Conservation (phyloP, 2,113 vertebrate species). For the Ciconia boyciana region DNA sequence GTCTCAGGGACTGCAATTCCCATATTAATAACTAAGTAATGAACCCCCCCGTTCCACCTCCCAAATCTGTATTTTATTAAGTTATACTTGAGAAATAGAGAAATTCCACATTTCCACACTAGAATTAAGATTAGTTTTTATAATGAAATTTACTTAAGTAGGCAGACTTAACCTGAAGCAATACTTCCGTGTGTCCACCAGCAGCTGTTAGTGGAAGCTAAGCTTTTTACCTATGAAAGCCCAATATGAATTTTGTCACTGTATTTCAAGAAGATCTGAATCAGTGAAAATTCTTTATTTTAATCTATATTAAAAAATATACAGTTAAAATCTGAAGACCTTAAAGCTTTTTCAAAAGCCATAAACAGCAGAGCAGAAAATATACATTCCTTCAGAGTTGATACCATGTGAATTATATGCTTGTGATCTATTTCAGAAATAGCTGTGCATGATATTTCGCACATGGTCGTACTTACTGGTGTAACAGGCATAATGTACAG, state of each 20-base stretch:
- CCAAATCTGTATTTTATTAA: not conserved
- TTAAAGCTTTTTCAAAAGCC: not conserved
- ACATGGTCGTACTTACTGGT: not conserved
- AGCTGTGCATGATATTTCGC: not conserved
- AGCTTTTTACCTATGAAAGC: not conserved
- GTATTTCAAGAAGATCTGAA: not conserved
- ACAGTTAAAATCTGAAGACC: not conserved
- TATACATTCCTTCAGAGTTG: not conserved
- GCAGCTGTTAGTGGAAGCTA: not conserved
- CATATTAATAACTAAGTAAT: not conserved
- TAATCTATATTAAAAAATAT: not conserved
- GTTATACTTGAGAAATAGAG: not conserved
- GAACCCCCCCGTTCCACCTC: rapidly evolving
- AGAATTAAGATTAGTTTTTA: not conserved
- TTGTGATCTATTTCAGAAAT: not conserved
- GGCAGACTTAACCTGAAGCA: not conserved
- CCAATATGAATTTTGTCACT: not conserved
- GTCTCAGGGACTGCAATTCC: not conserved
- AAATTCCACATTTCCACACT: not conserved
- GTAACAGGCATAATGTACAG: not conserved
- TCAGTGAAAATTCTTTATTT: not conserved
- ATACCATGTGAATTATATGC: not conserved
- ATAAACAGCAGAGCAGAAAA: not conserved
- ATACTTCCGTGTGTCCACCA: not conserved
- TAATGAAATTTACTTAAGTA: not conserved